Base-by-base conservation (phyloP, 2,113 vertebrate species). In the Monopterus albus region DNA sequence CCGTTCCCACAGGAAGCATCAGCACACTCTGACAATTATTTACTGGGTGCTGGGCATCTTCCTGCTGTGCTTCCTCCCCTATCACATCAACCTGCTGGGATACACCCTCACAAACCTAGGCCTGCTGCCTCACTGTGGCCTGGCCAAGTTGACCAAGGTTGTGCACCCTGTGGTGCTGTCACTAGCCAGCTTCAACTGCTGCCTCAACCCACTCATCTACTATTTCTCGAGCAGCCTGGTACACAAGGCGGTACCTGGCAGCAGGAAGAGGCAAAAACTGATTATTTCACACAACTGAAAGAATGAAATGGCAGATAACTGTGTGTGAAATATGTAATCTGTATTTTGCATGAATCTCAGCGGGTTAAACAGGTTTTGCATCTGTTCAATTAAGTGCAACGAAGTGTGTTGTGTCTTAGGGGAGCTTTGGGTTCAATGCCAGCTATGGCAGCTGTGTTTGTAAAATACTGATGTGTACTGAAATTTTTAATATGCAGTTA, bases 181-280 rank as follows among this genome's bases (percentile, higher is more conserved):
- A 0, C 62, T 92, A 6, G 92, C 92, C 46, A 93, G 92, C 66
- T 56, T 79, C 26, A 93, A 93, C 66, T 93, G 92, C 83, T 94
- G 92, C 81, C 83, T 93, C 31, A 93, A 94, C 67, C 93, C 91
- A 9, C 60, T 93, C 10, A 74, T 92, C 59, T 92, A 94, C 74
- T 92, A 91, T 31, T 93, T 90, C 64, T 92, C 92, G 72, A 84
- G 88, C 66, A 82, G 82, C 29, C 50, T 78, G 65, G 38, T 74
- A 45, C 80, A 84, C 81, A 87, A 49, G 65, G 75, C 90, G 26
- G 29, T 13, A 1, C 18, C 40, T 0, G 9, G 85, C 0, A 72
- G 80, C 45, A 73, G 83, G 74, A 66, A 91, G 86, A 5, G 77
- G 79, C 72, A 88, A 69, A 87, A 49, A 51, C 6, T n/a, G 9